Conservation (phyloP, 2,888 invertebrate species). For the Lasioglossum morio region DNA sequence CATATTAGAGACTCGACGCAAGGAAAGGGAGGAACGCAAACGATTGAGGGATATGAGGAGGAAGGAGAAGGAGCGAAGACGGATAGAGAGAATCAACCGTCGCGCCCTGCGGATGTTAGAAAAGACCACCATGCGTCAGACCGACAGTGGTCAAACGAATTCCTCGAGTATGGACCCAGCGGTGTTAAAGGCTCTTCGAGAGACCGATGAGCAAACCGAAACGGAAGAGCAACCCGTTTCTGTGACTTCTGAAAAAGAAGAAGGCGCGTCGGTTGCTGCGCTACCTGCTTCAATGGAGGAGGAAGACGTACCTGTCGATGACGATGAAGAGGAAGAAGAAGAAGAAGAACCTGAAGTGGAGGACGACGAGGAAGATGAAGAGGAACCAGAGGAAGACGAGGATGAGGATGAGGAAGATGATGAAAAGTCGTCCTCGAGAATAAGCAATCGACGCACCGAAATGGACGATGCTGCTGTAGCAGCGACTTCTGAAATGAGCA, state of each 20-base stretch:
- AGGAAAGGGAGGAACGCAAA: conserved; percentile 81
- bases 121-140: conserved; percentile 59
- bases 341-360: conserved; percentile 73
- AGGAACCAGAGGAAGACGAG: conserved; percentile 51
- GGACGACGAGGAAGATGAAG: conserved; percentile 68
- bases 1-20: conserved; percentile 80
- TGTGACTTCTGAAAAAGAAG: conserved; percentile 46
- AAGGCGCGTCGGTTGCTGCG: conserved; percentile 45
- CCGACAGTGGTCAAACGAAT: conserved; percentile 42
- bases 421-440: conserved; percentile 39
- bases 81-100: conserved; percentile 78
- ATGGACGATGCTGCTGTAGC: conserved; percentile 31
- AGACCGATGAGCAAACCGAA: conserved; percentile 59
- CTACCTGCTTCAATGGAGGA: conserved; percentile 65
- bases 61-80: conserved; percentile 79
- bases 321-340: conserved; percentile 74
- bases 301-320: conserved; percentile 69
- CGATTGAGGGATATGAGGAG: conserved; percentile 76
- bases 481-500: conserved; percentile 35
- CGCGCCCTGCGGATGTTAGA: conserved; percentile 71
- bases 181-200: conserved; percentile 65
- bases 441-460: conserved; percentile 50
- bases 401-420: conserved; percentile 66
- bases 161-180: conserved; percentile 63
- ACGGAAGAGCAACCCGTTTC: conserved; percentile 45